Evolutionary conservation across 2,888 invertebrate species (phyloP).

Genomic region (Cataglyphis albicans): DNA sequence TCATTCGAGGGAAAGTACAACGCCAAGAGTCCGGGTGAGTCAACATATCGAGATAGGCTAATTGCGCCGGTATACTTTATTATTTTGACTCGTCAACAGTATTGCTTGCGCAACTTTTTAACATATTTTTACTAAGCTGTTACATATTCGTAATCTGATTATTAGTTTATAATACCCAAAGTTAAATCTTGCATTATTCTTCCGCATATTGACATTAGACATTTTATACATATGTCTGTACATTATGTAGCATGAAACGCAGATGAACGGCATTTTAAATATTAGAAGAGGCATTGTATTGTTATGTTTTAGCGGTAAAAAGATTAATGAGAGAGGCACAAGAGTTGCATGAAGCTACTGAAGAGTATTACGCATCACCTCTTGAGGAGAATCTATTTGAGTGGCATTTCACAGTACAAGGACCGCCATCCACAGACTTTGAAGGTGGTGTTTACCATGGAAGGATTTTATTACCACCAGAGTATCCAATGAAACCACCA

Average conservation of each 20-base stretch:
- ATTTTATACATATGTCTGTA: not conserved
- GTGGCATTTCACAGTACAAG: conserved; percentile 98
- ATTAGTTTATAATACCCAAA: not conserved
- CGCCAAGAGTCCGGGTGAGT: conserved; percentile 88
- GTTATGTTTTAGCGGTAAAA: conserved; percentile 91
- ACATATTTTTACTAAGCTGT: not conserved
- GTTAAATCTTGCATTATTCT: not conserved
- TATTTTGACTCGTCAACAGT: conserved; percentile 7
- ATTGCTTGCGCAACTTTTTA: not conserved
- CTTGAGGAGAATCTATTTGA: conserved; percentile 98
- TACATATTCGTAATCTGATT: not conserved
- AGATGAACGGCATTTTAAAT: not conserved
- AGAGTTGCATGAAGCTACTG: conserved; percentile 94
- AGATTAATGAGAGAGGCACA: conserved; percentile 96
- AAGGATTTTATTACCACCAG: conserved; percentile 95
- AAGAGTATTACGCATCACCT: conserved; percentile 95
- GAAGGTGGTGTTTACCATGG: conserved; percentile 97
- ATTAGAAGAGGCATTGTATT: not conserved
- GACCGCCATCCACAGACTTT: conserved; percentile 95
- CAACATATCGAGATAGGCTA: not conserved
- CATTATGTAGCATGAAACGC: not conserved
- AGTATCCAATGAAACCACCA: conserved; percentile 99
- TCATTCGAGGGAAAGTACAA: conserved; percentile 88
- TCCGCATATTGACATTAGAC: not conserved
- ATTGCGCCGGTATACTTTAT: conserved; percentile 11